Base-by-base conservation (phyloP, 1,140 invertebrate genomes). In the Battus philenor region DNA sequence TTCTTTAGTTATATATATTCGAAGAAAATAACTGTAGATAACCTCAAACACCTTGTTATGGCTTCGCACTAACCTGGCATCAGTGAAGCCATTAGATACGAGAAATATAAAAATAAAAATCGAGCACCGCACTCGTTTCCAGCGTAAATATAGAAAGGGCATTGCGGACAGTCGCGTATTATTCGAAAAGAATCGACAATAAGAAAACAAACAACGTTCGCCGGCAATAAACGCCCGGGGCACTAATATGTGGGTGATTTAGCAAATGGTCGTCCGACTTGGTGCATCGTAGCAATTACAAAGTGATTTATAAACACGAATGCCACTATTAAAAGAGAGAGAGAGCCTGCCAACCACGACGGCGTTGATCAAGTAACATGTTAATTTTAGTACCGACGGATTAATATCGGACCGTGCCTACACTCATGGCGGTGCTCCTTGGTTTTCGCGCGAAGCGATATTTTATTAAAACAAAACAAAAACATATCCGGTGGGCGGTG, bases 261-360 rank as follows among this genome's bases (percentile, higher is more conserved):
- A 22, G 30, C 24, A 39, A 49, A 60, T 53, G 44, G 34, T 43
- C 26, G 52, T 59, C 51, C 26, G 18, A 13, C 27, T 31, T 20
- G 55, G 47, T 33, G 38, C 24, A 59, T 50, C 47, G 36, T 34
- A 33, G 65, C 59, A 65, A 78, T 78, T 69, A 71, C 47, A 15
- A 29, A 33, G 54, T 68, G 71, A 78, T 75, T 78, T 75, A 78
- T 64, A 59, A n/a, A 59, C 55, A 39, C 68, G 61, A 73, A 64
- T 56, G 64, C 63, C 43, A 58, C 46, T 41, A 70, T 69, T 76
- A 68, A 47, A 48, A 50, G 54, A 22, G n/a, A n/a, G n/a, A n/a
- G n/a, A n/a, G n/a, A n/a, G 39, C 46, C 17, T 41, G 38, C 24
- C 38, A 41, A 41, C 24, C 13, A 11, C 12, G 44, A 46, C 50